Evolutionary conservation across 2,113 vertebrate genomes (phyloP).

Genomic region (Serinus canaria): DNA sequence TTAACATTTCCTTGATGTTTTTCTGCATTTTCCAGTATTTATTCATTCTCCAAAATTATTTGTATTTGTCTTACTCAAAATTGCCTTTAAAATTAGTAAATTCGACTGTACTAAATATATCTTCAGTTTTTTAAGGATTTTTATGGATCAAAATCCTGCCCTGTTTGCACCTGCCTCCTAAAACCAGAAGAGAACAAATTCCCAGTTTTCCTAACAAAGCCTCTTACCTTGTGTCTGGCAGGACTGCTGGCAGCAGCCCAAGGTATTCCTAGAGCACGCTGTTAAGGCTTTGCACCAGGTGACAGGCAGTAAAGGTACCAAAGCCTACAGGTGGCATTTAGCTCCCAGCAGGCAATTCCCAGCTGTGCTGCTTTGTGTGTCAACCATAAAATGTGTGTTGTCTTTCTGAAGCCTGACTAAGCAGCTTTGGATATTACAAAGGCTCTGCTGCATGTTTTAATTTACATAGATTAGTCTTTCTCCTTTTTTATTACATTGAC

Average conservation of each 20-base stretch:
- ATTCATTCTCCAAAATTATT: background rate
- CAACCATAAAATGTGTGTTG: constrained; percentile 22
- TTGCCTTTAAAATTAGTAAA: background rate
- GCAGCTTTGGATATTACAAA: constrained; percentile 55
- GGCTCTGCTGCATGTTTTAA: constrained; percentile 40
- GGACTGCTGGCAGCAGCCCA: background rate
- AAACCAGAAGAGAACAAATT: background rate
- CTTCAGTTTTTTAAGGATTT: background rate
- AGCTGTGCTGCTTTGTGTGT: background rate
- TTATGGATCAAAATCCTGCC: background rate
- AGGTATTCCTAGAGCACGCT: background rate
- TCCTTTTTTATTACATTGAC: background rate
- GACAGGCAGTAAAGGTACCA: background rate
- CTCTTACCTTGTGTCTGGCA: background rate
- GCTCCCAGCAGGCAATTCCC: constrained; percentile 12
- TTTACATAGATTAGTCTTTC: constrained; percentile 58
- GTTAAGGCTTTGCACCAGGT: background rate
- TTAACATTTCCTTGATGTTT: background rate
- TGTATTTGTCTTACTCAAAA: background rate
- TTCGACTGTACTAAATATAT: background rate
- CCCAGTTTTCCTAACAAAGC: background rate
- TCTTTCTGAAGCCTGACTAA: constrained; percentile 58
- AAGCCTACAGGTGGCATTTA: constrained; percentile 9
- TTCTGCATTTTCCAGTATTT: background rate
- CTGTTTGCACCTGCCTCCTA: background rate